A percentile compares a stretch with the other conserved stretches of the same genome.
Conservation (phyloP, 2,113 vertebrate genomes). For the Platichthys stellatus region DNA sequence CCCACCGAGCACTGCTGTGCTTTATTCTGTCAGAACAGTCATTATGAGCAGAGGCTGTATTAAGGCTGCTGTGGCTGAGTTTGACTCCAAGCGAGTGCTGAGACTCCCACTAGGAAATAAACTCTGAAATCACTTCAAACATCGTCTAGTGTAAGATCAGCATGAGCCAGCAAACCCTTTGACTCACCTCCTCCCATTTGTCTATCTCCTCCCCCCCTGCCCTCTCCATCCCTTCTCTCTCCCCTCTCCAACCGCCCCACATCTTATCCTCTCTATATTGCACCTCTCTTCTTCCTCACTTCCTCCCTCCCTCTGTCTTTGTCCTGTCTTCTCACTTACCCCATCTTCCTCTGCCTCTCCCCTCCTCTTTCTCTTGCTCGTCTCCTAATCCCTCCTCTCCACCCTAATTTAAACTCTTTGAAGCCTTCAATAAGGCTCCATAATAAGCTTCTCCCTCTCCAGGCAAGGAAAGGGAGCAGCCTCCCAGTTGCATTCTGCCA, state of each 20-base stretch:
- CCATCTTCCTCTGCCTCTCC: constrained; percentile 61
- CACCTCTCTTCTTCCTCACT: constrained; percentile 45
- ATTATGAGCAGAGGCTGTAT: constrained; percentile 26
- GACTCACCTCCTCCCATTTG: constrained; percentile 56
- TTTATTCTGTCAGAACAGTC: constrained; percentile 36
- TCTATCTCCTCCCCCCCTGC: constrained; percentile 39
- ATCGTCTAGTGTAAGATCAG: constrained; percentile 58
- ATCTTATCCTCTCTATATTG: constrained; percentile 46
- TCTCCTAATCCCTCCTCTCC: constrained; percentile 81
- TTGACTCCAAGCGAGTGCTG: constrained; percentile 47
- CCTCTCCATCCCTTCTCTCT: constrained; percentile 27
- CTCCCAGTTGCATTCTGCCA: constrained; percentile 74
- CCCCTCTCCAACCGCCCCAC: constrained; percentile 17
- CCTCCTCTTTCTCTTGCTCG: constrained; percentile 66
- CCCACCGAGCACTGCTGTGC: constrained; percentile 16
- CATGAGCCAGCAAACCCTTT: constrained; percentile 64
- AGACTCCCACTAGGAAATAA: constrained; percentile 64
- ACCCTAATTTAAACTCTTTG: constrained; percentile 84
- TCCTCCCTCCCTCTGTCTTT: constrained; percentile 49
- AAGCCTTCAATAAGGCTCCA: constrained; percentile 82
- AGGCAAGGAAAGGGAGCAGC: constrained; percentile 76
- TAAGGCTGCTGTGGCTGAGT: constrained; percentile 28
- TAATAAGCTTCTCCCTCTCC: constrained; percentile 82
- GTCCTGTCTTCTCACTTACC: constrained; percentile 58
- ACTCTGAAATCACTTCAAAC: constrained; percentile 68